Percentiles rank a stretch among this genome's conserved stretches.
Evolutionary conservation across 2,797 vertebrate species (phyloP).

Genomic region (Mastacembelus armatus): DNA sequence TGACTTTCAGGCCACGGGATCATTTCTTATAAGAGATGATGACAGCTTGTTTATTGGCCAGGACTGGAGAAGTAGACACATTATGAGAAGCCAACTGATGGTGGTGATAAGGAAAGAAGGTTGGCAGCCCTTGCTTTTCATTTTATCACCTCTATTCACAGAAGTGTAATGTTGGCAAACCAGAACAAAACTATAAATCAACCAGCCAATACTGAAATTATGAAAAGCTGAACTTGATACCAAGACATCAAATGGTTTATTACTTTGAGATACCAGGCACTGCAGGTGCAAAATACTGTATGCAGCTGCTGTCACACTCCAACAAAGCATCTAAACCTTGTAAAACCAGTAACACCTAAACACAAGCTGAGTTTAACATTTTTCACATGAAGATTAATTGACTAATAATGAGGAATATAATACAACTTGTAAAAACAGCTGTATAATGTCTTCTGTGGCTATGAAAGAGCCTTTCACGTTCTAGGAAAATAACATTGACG

Average conservation of each 20-base stretch:
- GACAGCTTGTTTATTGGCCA: not conserved
- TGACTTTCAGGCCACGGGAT: not conserved
- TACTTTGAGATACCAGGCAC: constrained; percentile 6
- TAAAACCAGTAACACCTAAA: not conserved
- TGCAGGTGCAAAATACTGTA: not conserved
- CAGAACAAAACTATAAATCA: not conserved
- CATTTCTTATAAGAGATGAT: not conserved
- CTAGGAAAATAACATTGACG: too few relatives aligned
- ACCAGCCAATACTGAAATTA: not conserved
- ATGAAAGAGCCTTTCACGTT: too few relatives aligned
- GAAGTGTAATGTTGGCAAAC: not conserved
- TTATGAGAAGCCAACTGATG: not conserved
- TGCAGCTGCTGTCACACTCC: not conserved
- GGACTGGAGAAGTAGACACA: not conserved
- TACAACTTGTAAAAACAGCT: too few relatives aligned
- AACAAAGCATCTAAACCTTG: not conserved
- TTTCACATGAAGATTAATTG: too few relatives aligned
- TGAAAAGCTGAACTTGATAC: constrained; percentile 1
- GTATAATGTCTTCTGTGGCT: too few relatives aligned
- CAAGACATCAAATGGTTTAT: not conserved
- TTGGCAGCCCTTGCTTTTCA: not conserved
- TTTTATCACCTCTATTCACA: not conserved
- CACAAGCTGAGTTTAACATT: not conserved
- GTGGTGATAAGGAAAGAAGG: not conserved
- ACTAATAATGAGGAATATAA: too few relatives aligned